These are phyloP conservation scores for Papilio helenus DNA, from an alignment of 1,140 invertebrate species.

Conservation along the genomic window DNA sequence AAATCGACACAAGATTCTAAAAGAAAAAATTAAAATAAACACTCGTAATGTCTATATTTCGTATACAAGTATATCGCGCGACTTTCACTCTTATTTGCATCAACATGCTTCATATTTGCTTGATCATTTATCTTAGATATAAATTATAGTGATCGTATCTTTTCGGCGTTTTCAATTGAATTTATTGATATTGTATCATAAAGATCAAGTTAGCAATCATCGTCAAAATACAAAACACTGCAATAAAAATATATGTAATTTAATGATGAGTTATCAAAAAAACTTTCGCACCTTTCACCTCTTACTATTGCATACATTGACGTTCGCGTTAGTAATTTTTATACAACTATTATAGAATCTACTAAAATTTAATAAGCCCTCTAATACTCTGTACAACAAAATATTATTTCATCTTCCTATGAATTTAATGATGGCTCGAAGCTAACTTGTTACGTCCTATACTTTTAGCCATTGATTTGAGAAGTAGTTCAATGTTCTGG, in stretches of 20 bases:
- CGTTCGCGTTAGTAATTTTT: too few relatives aligned
- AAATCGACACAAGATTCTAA: too few relatives aligned
- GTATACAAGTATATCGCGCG: not conserved
- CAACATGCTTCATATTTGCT: not conserved
- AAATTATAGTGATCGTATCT: not conserved
- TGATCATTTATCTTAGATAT: not conserved
- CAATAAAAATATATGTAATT: not conserved
- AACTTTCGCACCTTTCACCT: not conserved
- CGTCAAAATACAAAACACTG: not conserved
- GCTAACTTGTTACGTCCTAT: not conserved
- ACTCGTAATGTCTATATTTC: not conserved
- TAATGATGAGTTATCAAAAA: not conserved
- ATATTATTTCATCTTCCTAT: too few relatives aligned
- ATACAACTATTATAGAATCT: too few relatives aligned
- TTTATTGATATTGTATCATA: slow-evolving; percentile 9
- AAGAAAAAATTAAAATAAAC: too few relatives aligned
- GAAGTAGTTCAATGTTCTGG: not conserved
- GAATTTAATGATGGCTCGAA: not conserved
- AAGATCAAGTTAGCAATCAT: not conserved
- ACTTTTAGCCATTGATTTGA: not conserved
- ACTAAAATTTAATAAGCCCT: not conserved
- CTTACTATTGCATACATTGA: not conserved
- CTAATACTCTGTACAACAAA: not conserved
- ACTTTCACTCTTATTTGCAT: not conserved
- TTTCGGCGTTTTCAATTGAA: not conserved